Evolutionary conservation across 2,797 vertebrate genomes (phyloP), one percentile per base, ranked within the genome.

Genomic region (Pelochelys cantorii): DNA sequence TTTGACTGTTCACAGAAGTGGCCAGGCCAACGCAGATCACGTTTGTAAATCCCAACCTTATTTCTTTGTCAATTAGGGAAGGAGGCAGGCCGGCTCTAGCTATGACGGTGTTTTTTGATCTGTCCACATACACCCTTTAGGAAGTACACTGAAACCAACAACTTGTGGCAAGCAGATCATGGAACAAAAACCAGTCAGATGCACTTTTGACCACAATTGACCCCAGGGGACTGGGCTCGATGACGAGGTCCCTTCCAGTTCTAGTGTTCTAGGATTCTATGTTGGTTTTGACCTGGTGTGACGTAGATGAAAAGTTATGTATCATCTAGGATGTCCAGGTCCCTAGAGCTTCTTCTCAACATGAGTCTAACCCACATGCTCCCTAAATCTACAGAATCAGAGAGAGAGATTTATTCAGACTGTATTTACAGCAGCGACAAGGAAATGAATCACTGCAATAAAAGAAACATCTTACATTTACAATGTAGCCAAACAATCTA

Each of bases 401-500:
- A 1, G 5, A 87, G 80, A 83, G 86, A 86, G 84, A 88, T 88
- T 94, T 86, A 88, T 54, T 14, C 75, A 74, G 15, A n/a, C 12
- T 89, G 75, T 93, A 59, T 87, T 65, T 85, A 42, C 52, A 89
- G 80, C 11, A 29, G 79, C 37, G 65, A 77, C 84, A 93, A 93
- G 84, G 81, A 81, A 81, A 80, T 4, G 62, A 37, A 84, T 88
- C 85, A 84, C 17, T 57, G 68, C 60, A 71, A 77, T 88, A 57
- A 82, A 81, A 83, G 75, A 93, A 93, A 87, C 12, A 91, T 57
- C 71, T 93, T 74, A 74, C 84, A 89, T 93, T 93, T 93, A 93
- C 83, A 56, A 17, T 27, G 31, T 37, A 34, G 37, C 37, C 65
- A 56, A 91, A 74, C 52, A 60, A 84, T 91, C 81, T 62, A 11